Conservation (phyloP, 2,888 invertebrate genomes). For the Leptura quadrifasciata region DNA sequence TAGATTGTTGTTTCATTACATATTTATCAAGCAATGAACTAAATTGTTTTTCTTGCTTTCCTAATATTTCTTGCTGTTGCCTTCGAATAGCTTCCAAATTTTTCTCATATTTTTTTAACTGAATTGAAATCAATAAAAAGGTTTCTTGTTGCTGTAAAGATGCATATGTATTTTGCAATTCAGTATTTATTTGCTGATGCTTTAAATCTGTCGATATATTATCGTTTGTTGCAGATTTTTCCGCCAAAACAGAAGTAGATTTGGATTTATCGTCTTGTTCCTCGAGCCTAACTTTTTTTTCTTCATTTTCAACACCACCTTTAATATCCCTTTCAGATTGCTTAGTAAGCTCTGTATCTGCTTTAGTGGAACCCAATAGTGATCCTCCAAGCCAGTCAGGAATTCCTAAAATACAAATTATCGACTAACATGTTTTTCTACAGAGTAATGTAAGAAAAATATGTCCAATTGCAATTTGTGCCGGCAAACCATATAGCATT, state of each 20-base stretch:
- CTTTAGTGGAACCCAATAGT: conserved; percentile 41
- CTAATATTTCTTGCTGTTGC: conserved; percentile 76
- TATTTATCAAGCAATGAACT: conserved; percentile 76
- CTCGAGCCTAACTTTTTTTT: background rate
- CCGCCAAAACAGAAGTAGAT: background rate
- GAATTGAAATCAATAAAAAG: conserved; percentile 78
- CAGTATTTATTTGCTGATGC: conserved; percentile 51
- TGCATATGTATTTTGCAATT: conserved; percentile 75
- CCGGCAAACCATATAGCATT: too few species aligned
- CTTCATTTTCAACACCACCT: background rate
- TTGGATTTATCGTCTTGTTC: conserved; percentile 3
- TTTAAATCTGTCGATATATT: conserved; percentile 33
- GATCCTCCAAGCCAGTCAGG: conserved; percentile 69
- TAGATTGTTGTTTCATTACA: conserved; percentile 76
- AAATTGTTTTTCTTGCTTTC: conserved; percentile 71
- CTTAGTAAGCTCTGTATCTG: conserved; percentile 53
- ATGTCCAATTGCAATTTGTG: too few species aligned
- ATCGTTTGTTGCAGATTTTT: conserved; percentile 4
- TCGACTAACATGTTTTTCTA: too few species aligned
- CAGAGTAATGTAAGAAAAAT: too few species aligned
- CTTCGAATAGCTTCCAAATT: conserved; percentile 77
- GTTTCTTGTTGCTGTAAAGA: conserved; percentile 80
- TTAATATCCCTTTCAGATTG: conserved; percentile 52
- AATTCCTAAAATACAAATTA: conserved; percentile 57
- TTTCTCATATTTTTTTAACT: conserved; percentile 80